phyloP scores from a whole-genome alignment of 2,888 invertebrate species.

The Antheraea assamensis region DNA sequence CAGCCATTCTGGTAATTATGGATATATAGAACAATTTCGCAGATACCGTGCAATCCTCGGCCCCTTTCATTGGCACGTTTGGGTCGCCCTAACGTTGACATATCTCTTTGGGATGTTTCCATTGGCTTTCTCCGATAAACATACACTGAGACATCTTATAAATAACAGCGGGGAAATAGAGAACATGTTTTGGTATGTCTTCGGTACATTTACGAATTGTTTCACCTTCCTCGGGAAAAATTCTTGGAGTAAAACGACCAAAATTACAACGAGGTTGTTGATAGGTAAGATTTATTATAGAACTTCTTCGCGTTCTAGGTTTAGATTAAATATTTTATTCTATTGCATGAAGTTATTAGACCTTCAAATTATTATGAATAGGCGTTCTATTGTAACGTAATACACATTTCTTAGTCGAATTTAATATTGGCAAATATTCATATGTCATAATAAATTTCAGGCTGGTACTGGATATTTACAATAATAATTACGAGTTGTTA shows the following conservation, averaged over 20 bases:
- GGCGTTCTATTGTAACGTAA: background rate
- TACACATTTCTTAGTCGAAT: background rate
- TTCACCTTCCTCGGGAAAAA: constrained; percentile 87
- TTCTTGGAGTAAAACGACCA: constrained; percentile 87
- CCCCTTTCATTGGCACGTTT: constrained; percentile 91
- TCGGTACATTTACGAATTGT: constrained; percentile 92
- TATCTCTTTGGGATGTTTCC: constrained; percentile 89
- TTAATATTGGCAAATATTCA: background rate
- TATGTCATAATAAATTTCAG: constrained; percentile 51
- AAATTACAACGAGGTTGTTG: constrained; percentile 86
- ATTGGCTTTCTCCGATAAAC: constrained; percentile 87
- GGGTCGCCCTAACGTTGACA: constrained; percentile 87
- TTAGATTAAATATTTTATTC: background rate
- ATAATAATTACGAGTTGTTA: constrained; percentile 93
- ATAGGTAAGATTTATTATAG: constrained; percentile 80
- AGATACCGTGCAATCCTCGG: constrained; percentile 92
- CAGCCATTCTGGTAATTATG: background rate
- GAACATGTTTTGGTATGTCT: constrained; percentile 94
- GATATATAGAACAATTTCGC: constrained; percentile 29
- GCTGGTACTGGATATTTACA: constrained; percentile 92
- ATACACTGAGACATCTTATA: constrained; percentile 84
- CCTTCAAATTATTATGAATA: background rate
- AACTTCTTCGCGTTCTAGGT: background rate
- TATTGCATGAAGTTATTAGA: background rate
- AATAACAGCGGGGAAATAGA: constrained; percentile 88